Evolutionary conservation across 2,888 invertebrate genomes (phyloP).

Genomic region (Lithophane socia): DNA sequence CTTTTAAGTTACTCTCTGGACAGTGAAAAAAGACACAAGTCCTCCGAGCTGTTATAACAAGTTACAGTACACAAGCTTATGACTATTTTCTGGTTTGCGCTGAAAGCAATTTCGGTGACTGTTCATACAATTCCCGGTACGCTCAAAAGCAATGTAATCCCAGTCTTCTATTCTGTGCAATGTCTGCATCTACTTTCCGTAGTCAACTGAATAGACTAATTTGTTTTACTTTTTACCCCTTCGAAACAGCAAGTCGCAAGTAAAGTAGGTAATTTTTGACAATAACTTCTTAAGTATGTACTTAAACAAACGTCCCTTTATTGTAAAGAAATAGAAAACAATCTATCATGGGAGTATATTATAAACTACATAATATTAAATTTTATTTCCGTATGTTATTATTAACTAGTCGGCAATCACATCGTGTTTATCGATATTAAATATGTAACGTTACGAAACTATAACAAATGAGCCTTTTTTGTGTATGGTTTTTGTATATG

Average conservation of each 20-base stretch:
- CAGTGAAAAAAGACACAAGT: conserved; percentile 18
- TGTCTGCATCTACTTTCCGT: conserved; percentile 21
- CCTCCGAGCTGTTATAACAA: conserved; percentile 24
- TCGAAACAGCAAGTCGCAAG: not conserved
- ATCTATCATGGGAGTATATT: not conserved
- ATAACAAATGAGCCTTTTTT: conserved; percentile 63
- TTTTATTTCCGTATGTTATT: conserved; percentile 7
- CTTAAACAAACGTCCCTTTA: no score
- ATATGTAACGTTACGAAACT: conserved; percentile 41
- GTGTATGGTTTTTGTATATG: conserved; percentile 57
- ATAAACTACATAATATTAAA: not conserved
- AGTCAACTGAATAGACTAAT: conserved; percentile 55
- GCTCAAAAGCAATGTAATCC: conserved; percentile 57
- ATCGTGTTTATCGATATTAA: conserved; percentile 31
- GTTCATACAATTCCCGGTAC: conserved; percentile 42
- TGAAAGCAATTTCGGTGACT: conserved; percentile 48
- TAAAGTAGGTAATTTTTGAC: not conserved
- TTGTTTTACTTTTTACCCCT: conserved; percentile 37
- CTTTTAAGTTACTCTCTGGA: not conserved
- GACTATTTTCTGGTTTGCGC: conserved; percentile 38
- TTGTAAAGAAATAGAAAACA: not conserved
- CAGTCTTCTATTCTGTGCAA: conserved; percentile 47
- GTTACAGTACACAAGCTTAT: conserved; percentile 47
- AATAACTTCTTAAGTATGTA: not conserved
- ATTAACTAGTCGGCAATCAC: not conserved